phyloP scores from a whole-genome alignment of 2,797 vertebrate genomes.

The Picus viridis region DNA sequence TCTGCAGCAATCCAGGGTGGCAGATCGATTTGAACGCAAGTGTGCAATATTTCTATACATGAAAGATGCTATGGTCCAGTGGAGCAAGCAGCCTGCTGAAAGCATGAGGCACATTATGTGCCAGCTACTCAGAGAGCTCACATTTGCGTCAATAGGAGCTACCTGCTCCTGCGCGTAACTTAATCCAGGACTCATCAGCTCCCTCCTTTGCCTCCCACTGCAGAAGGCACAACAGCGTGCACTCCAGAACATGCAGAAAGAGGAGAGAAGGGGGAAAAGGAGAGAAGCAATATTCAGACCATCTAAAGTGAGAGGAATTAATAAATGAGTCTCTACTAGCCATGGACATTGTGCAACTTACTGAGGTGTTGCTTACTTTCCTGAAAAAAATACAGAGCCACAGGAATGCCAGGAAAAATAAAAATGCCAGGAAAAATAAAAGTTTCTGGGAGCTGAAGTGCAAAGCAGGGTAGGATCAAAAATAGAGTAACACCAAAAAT shows the following conservation, averaged over 20 bases:
- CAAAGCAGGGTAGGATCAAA: background rate
- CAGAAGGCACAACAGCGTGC: background rate
- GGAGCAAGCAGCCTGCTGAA: background rate
- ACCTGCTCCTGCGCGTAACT: fast-evolving
- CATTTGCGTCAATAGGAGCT: background rate
- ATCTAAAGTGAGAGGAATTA: background rate
- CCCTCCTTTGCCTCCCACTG: background rate
- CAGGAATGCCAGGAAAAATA: background rate
- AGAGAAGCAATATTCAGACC: background rate
- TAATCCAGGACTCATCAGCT: background rate
- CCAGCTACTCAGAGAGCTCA: background rate
- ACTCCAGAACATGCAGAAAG: fast-evolving
- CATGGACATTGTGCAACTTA: background rate
- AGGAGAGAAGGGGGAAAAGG: background rate
- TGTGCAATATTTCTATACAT: background rate
- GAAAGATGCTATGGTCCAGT: background rate
- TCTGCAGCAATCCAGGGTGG: background rate
- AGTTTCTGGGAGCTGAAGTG: background rate
- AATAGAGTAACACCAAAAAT: background rate
- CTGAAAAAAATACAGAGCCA: background rate
- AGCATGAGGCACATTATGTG: background rate
- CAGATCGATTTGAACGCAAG: background rate
- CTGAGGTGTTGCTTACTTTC: background rate
- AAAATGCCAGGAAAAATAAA: background rate
- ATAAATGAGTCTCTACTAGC: background rate